Base-by-base conservation (phyloP, 2,888 invertebrate species). In the Gibbula magus region DNA sequence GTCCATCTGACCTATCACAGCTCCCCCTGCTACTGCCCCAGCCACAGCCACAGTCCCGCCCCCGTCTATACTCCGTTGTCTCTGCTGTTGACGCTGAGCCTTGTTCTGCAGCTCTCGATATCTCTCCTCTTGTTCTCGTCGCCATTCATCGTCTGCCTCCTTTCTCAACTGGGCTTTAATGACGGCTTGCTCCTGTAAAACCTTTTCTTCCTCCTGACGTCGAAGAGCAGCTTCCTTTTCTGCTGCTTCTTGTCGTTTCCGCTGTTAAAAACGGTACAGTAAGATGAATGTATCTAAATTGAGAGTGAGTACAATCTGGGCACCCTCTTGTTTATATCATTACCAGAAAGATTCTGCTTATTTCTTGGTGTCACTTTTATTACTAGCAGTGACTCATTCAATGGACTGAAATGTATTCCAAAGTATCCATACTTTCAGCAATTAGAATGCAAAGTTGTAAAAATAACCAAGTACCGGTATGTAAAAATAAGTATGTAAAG, bases 111-210 rank as follows among this genome's bases (percentile, higher is more conserved):
- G 81, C 78, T 88, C 86, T 78, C 86, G 85, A 78, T 89, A 88
- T 78, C 86, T 84, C 77, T 89, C 86, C 76, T 90, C 89, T 75
- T 89, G 89, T 75, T 86, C 86, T 35, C 82, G 82, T 45, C 88
- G 84, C 84, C 90, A 87, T 81, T 88, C 84, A 85, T 90, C 88
- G 81, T 91, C 91, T 8, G 89, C 88, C 80, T 91, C 89, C 22
- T 35, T 20, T 73, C 80, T 75, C 75, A 87, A 83, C 82, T 83
- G 35, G 80, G 81, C 61, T 83, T 81, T 35, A 13, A 75, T 53
- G 32, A 54, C 75, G 53, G 89, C 88, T 75, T 88, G 85, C 73
- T 89, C 89, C 53, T 86, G 82, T 76, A 88, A 85, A n/a, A 85
- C 39, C 79, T 82, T 83, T 52, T 87, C 86, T 75, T 88, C 83